Base-by-base conservation (phyloP, 2,888 invertebrate species). In the Belgica antarctica region DNA sequence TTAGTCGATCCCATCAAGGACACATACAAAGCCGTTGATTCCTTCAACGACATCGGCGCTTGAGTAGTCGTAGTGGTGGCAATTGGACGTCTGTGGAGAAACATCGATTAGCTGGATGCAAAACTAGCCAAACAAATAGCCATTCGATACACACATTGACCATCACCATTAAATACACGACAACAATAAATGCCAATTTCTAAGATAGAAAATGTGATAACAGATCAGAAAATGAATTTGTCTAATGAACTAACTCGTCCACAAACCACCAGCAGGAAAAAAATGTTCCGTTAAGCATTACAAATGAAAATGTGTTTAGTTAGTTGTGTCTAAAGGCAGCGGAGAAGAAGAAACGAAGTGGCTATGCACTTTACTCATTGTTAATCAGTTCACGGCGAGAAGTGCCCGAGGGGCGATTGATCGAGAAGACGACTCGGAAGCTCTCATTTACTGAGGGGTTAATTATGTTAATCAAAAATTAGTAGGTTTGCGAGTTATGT, bases 1-100 rank as follows among this genome's bases (percentile, higher is more conserved):
- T 46, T 52, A n/a, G 68, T 57, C 22, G 68, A 46, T 31, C 57
- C 68, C 68, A 68, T 68, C 8, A 68, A 52, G 4, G 68, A 68
- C 22, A 68, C 52, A 52, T 68, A 68, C 17, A 68, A 74, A 31
- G 78, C 74, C 52, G 79, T 77, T 24, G 70, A 62, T 17, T 31
- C 61, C 52, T 62, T 63, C 17, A 57, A 46, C 8, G 77, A 75
- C n/a, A 73, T 65, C 22, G 79, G 78, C 31, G 78, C 76, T 70
- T 77, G 52, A 47, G 68, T 77, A 41, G 69, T 57, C 24, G 72
- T 52, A 46, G 71, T 47, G 22, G 71, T 62, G 17, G 24, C 10
- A 71, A 80, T 79, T 73, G 79, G 79, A 63, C 79, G 79, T 72
- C 79, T 79, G 22, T 5, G 15, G 15, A n/a, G n/a, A n/a, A n/a